Conservation (phyloP, 2,888 invertebrate genomes). For the Zygogramma bicolorata region DNA sequence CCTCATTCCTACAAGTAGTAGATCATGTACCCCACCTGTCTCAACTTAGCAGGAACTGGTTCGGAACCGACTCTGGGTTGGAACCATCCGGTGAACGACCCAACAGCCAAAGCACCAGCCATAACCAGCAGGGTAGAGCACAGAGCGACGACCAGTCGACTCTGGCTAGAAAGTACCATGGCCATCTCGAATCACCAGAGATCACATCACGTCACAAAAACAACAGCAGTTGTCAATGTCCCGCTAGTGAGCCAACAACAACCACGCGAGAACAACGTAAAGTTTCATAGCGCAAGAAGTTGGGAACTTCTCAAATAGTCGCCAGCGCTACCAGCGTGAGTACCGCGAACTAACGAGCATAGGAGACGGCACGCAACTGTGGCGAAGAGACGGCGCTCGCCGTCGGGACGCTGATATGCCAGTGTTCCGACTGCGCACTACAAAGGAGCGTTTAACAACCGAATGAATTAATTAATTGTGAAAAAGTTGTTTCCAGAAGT, state of each 20-base stretch:
- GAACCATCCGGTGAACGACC: conserved; percentile 75
- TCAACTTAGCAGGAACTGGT: conserved; percentile 71
- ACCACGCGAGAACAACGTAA: conserved; percentile 24
- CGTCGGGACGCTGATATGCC: conserved; percentile 38
- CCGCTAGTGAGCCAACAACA: neutral
- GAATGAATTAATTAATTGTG: conserved; percentile 60
- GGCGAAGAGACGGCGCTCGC: conserved; percentile 53
- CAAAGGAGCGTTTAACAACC: conserved; percentile 48
- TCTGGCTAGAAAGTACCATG: conserved; percentile 76
- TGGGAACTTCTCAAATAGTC: conserved; percentile 54
- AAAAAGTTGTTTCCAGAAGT: conserved; percentile 54
- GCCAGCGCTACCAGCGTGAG: conserved; percentile 59
- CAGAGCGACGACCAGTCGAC: conserved; percentile 72
- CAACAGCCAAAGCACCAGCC: conserved; percentile 71
- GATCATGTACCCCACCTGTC: conserved; percentile 69
- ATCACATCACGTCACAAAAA: conserved; percentile 30
- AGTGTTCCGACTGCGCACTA: conserved; percentile 54
- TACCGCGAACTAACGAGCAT: conserved; percentile 58
- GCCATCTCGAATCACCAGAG: conserved; percentile 68
- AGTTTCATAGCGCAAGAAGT: conserved; percentile 42
- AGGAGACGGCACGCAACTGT: conserved; percentile 63
- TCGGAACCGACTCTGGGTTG: conserved; percentile 69
- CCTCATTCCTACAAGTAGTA: no score
- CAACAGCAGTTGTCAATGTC: neutral
- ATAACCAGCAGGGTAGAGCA: conserved; percentile 70